Base-by-base conservation (phyloP, 1,140 invertebrate species). In the Heliconius eleuchia region DNA sequence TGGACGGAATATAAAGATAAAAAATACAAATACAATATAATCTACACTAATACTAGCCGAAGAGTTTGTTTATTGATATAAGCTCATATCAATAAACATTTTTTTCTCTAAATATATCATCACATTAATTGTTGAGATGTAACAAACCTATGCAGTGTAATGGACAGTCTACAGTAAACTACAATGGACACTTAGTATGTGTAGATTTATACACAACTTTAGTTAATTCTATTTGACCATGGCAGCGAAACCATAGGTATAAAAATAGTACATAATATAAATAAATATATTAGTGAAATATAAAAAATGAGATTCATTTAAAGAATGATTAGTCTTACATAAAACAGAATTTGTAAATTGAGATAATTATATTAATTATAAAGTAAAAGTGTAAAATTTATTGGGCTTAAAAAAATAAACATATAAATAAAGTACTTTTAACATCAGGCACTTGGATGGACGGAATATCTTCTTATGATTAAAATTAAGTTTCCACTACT, bases 1-100 rank as follows among this genome's bases (percentile, higher is more conserved):
- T 72, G 83, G 83, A 84, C 83, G 80, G 83, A 84, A 80, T 83
- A 71, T 39, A 74, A 75, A 60, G 42, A 73, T 82, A 70, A 60
- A 30, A 27, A 66, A 78, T 73, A 76, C 74, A 82, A 73, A 79
- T 52, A 73, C 18, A 71, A 39, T 71, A 71, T 52, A 19, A 52
- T 52, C 18, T 52, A 46, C 13, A 46, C 16, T 6, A 52, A 18
- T 52, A 18, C 16, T 52, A 52, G 50, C 50, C 4, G 42, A 46
- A 46, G 42, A 46, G 42, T 46, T 46, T 46, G 11, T 11, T 11
- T 39, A 9, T 39, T 39, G 39, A 42, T 11, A 42, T 42, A 42
- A 0, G 39, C 3, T 34, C 3, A 34, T 34, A 34, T 34, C 30
- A 37, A 37, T 37, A 37, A 6, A 37, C 0, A 7, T 5, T 0